Conservation (phyloP, 92 coral and sea anemone genomes). For the Blastomussa wellsi region DNA sequence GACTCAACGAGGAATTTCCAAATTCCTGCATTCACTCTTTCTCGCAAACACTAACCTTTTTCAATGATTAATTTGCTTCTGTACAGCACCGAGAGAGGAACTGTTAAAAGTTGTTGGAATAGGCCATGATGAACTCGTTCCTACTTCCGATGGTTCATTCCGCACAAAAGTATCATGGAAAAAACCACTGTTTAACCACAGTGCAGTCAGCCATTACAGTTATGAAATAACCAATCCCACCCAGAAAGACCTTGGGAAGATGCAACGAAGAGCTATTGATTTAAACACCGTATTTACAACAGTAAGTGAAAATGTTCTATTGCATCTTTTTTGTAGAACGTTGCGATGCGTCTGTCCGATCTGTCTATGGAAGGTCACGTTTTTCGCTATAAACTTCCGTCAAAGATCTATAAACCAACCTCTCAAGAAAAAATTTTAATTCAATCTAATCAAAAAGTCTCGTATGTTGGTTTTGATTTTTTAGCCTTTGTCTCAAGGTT, state of each 20-base stretch:
- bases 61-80: neutral
- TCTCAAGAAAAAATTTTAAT: too few species aligned
- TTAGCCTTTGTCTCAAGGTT: too few species aligned
- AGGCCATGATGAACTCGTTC: neutral
- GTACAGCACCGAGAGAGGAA: constrained; percentile 26
- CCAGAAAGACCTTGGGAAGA: neutral
- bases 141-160: constrained; percentile 14
- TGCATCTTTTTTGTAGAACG: too few species aligned
- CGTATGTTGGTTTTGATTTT: too few species aligned
- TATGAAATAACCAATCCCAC: constrained; percentile 1
- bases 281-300: neutral
- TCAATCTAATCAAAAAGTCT: too few species aligned
- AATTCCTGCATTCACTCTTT: neutral
- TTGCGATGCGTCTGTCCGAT: too few species aligned
- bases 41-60: too few species aligned
- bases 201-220: constrained; percentile 26
- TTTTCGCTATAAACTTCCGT: too few species aligned
- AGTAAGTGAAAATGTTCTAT: constrained; percentile 11
- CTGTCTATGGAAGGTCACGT: too few species aligned
- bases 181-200: constrained; percentile 48
- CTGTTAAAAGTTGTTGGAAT: constrained; percentile 30
- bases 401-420: too few species aligned
- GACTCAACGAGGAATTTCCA: neutral
- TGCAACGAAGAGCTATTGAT: constrained; percentile 18
- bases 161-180: constrained; percentile 25